These are phyloP conservation scores for Syrrhaptes paradoxus DNA, from an alignment of 2,113 vertebrate species.

Conservation along the genomic window DNA sequence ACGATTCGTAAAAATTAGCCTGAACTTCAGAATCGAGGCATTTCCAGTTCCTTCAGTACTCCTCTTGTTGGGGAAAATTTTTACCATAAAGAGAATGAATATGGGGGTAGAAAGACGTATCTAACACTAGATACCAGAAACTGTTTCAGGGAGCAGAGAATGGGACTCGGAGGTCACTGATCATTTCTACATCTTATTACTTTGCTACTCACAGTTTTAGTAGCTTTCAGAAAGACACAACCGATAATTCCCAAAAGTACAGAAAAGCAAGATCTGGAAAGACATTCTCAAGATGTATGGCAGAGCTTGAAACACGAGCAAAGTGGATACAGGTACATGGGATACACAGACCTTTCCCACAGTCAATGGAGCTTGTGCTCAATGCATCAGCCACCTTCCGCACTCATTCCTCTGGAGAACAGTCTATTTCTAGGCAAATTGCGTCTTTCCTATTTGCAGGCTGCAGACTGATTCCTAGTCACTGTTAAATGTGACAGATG, in stretches of 20 bases:
- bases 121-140: background rate
- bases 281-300: accelerated
- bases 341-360: background rate
- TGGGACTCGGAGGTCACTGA: background rate
- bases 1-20: background rate
- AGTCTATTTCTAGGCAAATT: background rate
- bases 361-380: background rate
- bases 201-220: background rate
- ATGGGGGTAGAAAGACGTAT: background rate
- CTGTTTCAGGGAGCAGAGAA: background rate
- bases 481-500: background rate
- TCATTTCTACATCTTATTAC: background rate
- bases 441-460: background rate
- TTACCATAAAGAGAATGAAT: background rate
- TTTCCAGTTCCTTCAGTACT: background rate
- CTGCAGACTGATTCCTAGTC: background rate
- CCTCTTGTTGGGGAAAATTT: background rate
- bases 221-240: background rate
- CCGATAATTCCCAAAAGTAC: background rate
- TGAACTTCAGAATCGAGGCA: background rate
- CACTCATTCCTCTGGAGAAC: background rate
- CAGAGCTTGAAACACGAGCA: accelerated
- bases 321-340: background rate
- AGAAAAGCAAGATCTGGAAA: background rate
- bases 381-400: background rate